Percentiles rank a stretch among this genome's conserved stretches.
Evolutionary conservation across 2,888 invertebrate genomes (phyloP).

Genomic region (Rapana venosa): DNA sequence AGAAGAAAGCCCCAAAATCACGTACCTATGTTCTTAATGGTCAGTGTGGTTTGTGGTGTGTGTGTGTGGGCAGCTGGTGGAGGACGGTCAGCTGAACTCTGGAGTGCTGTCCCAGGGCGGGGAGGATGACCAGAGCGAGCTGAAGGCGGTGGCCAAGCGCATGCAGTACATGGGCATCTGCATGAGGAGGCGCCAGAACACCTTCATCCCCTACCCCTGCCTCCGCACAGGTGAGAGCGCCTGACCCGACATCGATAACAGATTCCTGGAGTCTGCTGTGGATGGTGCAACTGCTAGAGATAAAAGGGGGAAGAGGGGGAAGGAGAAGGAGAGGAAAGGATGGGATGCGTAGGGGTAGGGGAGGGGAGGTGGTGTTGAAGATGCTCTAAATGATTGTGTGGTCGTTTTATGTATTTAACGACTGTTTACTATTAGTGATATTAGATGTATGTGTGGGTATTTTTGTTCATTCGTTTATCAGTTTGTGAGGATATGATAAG

Average conservation of each 20-base stretch:
- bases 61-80: conserved; percentile 45
- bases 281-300: neutral
- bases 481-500: no score
- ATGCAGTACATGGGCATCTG: conserved; percentile 54
- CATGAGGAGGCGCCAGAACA: conserved; percentile 49
- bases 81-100: conserved; percentile 48
- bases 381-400: no score
- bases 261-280: neutral
- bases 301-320: neutral
- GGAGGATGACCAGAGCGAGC: conserved; percentile 13
- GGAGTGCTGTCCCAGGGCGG: conserved; percentile 32
- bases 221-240: conserved; percentile 44
- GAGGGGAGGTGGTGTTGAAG: neutral
- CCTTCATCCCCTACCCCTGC: conserved; percentile 52
- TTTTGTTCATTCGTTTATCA: no score
- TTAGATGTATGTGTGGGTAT: no score
- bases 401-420: no score
- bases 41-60: neutral
- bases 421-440: no score
- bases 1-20: neutral
- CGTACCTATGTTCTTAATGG: no score
- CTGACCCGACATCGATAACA: neutral
- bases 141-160: conserved; percentile 44
- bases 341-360: neutral
- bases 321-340: neutral